Conservation (phyloP, 2,113 vertebrate species). For the Eublepharis macularius region DNA sequence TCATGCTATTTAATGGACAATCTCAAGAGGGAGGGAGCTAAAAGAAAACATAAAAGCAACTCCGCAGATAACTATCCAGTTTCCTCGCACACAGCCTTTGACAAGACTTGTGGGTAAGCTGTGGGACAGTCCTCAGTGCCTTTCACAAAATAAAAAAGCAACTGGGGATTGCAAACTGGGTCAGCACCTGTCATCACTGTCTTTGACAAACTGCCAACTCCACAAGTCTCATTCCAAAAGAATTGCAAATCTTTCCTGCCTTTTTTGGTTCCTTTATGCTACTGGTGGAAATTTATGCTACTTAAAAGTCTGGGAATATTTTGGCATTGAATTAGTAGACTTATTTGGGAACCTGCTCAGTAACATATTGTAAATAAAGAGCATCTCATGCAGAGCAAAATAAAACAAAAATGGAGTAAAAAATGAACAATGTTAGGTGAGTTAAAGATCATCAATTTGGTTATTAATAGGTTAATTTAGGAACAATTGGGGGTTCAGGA, state of each 20-base stretch:
- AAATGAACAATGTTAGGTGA: constrained; percentile 8
- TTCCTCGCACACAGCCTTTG: background rate
- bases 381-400: background rate
- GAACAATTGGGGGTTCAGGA: constrained; percentile 26
- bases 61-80: background rate
- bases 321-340: background rate
- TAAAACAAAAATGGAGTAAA: constrained; percentile 9
- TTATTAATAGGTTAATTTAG: constrained; percentile 30
- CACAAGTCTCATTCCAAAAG: background rate
- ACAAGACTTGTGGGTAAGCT: background rate
- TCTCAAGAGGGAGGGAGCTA: constrained; percentile 75
- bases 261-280: background rate
- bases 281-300: background rate
- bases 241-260: background rate
- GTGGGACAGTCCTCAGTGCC: background rate
- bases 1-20: constrained; percentile 79
- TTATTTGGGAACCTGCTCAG: constrained; percentile 23
- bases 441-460: background rate
- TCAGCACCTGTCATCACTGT: background rate
- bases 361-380: constrained; percentile 24
- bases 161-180: background rate
- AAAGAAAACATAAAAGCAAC: constrained; percentile 22
- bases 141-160: background rate
- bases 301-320: constrained; percentile 1
- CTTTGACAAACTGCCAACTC: background rate